Evolutionary conservation across 2,797 vertebrate genomes (phyloP), one percentile per base, ranked within the genome.

Genomic region (Caiman crocodilus): DNA sequence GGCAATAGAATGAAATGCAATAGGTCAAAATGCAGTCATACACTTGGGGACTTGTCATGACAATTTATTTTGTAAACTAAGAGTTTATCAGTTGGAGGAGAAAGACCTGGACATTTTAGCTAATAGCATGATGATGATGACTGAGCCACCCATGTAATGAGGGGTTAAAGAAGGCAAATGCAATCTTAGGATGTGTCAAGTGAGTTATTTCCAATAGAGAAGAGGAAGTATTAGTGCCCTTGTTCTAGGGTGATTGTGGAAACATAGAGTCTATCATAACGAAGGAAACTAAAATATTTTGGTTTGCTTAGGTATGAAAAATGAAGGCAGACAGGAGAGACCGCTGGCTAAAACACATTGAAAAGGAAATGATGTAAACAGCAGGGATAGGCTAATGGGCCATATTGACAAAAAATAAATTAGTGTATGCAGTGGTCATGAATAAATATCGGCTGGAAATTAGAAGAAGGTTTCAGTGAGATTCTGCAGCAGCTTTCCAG

Each of bases 381-480:
- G 71, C 60, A 30, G 73, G 75, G 63, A 65, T 88, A 82, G 73
- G 92, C 84, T 78, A 73, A 84, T 83, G 60, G 85, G 83, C 94
- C 89, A 93, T 89, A 91, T 71, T 96, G 95, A 95, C 96, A 90
- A 91, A 95, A 50, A 97, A 95, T 92, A 97, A 97, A 97, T 95
- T 90, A 85, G 93, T 88, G 76, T 94, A 79, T 11, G 42, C 69
- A 92, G 90, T 94, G 94, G 88, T 90, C 92, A 75, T 90, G 94
- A 81, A 50, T 50, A 50, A 50, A 50, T 50, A 50, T 50, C 9
- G 9, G 42, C 42, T 94, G 87, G 90, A 96, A 94, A 96, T 94
- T 95, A 94, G 94, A 93, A 94, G 82, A 89, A 85, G 92, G 92
- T 96, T 96, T 77, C 93, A 97, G 94, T 94, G 87, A 95, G 55